Conservation (phyloP, 2,113 vertebrate genomes). For the Trogon surrucura region DNA sequence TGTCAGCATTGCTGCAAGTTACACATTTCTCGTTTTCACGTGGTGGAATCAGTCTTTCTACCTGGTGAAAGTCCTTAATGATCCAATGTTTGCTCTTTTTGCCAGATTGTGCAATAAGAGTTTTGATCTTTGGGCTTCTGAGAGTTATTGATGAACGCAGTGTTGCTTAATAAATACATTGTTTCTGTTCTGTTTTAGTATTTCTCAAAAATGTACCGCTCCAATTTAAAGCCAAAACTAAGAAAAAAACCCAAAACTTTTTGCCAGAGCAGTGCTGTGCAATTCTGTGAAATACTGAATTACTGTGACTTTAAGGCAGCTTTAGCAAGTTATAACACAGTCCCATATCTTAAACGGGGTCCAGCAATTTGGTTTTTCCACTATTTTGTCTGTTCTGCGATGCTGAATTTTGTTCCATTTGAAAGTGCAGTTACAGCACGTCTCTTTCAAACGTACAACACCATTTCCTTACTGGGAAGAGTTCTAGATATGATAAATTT, state of each 20-base stretch:
- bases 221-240: neutral
- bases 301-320: neutral
- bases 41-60: neutral
- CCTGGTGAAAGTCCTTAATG: neutral
- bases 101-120: neutral
- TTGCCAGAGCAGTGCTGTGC: neutral
- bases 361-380: neutral
- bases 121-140: conserved; percentile 9
- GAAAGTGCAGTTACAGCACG: neutral
- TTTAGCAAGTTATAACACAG: neutral
- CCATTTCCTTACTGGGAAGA: neutral
- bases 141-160: neutral
- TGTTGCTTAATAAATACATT: neutral
- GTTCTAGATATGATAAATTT: neutral
- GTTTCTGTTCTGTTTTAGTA: neutral
- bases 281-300: neutral
- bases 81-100: neutral
- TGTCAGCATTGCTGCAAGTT: neutral
- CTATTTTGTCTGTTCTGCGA: neutral
- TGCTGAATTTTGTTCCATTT: neutral
- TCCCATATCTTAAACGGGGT: rapidly evolving
- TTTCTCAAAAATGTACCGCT: neutral
- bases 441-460: neutral
- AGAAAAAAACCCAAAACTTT: neutral
- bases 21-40: neutral